Evolutionary conservation across 2,113 vertebrate genomes (phyloP), one percentile per base, ranked within the genome.

Genomic region (Aspiorhynchus laticeps): DNA sequence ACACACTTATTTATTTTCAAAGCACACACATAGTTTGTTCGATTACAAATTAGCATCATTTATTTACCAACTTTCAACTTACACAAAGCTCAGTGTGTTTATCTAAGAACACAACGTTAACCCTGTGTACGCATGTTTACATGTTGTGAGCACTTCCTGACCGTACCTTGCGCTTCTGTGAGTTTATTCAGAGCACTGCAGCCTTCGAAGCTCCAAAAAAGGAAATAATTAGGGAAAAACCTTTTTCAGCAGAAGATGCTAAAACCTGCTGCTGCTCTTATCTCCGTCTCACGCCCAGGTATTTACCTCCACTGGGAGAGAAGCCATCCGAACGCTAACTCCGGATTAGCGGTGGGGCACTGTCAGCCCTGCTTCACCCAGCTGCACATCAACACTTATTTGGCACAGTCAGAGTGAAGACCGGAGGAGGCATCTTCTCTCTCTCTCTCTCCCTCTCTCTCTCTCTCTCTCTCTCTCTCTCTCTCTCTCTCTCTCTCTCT

Each of bases 221-320:
- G 26, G 85, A 92, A 90, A 89, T 92, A 92, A 95, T 94, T 91
- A 91, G 87, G 87, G 53, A 88, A 89, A 93, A 88, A 88, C 17
- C 65, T 74, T 38, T 90, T 82, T 88, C 81, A 90, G 84, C 88
- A 87, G 26, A 88, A 87, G 91, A 87, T 87, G 26, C 59, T 89
- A 92, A 94, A 92, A 90, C 24, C 81, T 76, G 12, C 46, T 81
- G 88, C 86, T 53, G 88, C 76, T 89, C 91, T 94, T 92, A 93
- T 93, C 92, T 87, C 56, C 2, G 41, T 86, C 90, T 86, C 53
- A 88, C 85, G 91, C 91, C 80, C 91, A 92, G 92, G 92, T 93
- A 92, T 91, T 94, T 90, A 90, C 91, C 92, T 91, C 88, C 86
- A 87, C 93, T 92, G 91, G 73, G 90, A 89, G 90, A 90, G 86